Evolutionary conservation across 2,888 invertebrate species (phyloP), one percentile per base, ranked within the genome.

Genomic region (Brenthis hecate): DNA sequence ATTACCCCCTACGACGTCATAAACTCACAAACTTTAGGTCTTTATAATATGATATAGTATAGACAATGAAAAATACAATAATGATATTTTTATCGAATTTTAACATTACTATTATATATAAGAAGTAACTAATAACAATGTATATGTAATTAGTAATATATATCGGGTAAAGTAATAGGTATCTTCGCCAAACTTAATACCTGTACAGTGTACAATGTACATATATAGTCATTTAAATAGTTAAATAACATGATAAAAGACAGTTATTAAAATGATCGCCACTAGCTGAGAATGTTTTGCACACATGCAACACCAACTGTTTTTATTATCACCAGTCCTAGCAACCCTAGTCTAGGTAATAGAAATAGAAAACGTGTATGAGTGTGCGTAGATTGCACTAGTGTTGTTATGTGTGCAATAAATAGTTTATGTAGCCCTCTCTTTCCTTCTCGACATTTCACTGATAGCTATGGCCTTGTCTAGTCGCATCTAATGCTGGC

Each of bases 401-500:
- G 87, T 89, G 84, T 89, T 72, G 82, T 84, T 88, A 85, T 89
- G 88, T 91, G 88, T 91, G 92, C 90, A 91, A 90, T 89, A 91
- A 91, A 89, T 90, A 90, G 88, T 86, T 85, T 86, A 80, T 91
- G 82, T 87, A 85, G 84, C 92, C 88, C 83, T 92, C 92, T 92
- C 92, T 91, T 91, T 92, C 91, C 85, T 85, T 86, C 92, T 89
- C 91, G 87, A 91, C 92, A 92, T 92, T 92, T 92, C 91, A 91
- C 91, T 91, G 92, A 92, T 92, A 92, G 91, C 88, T 90, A 84
- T 88, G 91, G 92, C 92, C 92, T 92, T 91, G 92, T 92, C 92
- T 92, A 92, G 91, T 92, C 91, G 90, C 92, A 92, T 92, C 92
- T 92, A 92, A 92, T 91, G 89, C 91, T 89, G 87, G 91, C 87